phyloP scores from a whole-genome alignment of 2,888 invertebrate species.

The Tetragonula carbonaria region DNA sequence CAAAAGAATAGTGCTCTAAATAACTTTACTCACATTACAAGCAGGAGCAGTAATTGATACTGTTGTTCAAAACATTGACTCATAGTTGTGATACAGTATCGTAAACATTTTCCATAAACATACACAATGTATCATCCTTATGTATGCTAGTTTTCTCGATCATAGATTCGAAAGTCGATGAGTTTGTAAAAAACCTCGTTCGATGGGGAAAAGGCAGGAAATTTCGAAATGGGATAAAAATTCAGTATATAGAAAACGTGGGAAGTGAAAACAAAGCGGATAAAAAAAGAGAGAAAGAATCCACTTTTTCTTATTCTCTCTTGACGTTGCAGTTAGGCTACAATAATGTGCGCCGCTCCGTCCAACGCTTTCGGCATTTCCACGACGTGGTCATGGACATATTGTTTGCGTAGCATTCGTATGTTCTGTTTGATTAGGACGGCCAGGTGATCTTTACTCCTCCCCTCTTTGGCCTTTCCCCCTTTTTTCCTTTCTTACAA shows the following conservation, averaged over 20 bases:
- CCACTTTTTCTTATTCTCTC: conserved; percentile 34
- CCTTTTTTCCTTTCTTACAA: conserved; percentile 45
- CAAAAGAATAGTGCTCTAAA: background rate
- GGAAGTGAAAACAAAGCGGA: conserved; percentile 69
- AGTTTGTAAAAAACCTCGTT: background rate
- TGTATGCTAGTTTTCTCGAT: background rate
- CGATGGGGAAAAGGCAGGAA: background rate
- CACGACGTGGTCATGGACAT: conserved; percentile 67
- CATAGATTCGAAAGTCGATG: background rate
- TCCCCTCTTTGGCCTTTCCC: conserved; percentile 33
- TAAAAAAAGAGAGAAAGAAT: conserved; percentile 13
- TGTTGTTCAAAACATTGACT: conserved; percentile 10
- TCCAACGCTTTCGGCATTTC: conserved; percentile 67
- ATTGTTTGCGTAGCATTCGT: conserved; percentile 77
- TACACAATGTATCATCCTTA: background rate
- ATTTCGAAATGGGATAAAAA: conserved; percentile 7
- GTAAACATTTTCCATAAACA: background rate
- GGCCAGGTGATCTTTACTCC: conserved; percentile 78
- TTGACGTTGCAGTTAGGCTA: conserved; percentile 53
- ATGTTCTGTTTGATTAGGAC: conserved; percentile 82
- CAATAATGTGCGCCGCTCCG: conserved; percentile 50
- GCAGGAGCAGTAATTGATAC: conserved; percentile 14
- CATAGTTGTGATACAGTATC: background rate
- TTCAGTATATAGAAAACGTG: conserved; percentile 55
- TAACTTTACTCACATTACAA: background rate